These are phyloP conservation scores for Cybosia mesomella DNA, from an alignment of 2,888 invertebrate species.

Conservation along the genomic window DNA sequence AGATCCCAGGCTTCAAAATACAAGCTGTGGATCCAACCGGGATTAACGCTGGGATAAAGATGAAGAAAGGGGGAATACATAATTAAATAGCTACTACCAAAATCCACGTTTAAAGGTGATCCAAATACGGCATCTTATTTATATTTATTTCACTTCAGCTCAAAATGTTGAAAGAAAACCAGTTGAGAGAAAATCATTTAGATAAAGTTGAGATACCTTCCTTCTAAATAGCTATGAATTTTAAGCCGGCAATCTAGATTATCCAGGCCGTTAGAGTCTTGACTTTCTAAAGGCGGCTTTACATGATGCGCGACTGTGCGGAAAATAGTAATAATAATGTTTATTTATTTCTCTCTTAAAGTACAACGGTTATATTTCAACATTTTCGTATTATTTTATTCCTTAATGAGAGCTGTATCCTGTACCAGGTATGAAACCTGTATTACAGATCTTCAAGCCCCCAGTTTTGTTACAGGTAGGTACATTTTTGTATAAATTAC, in stretches of 20 bases:
- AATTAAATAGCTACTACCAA: background rate
- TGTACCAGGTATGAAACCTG: no score
- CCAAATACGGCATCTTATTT: background rate
- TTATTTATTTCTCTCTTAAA: no score
- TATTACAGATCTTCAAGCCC: no score
- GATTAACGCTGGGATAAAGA: background rate
- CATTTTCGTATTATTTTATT: no score
- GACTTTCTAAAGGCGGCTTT: background rate
- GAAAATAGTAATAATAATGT: no score
- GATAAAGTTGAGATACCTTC: background rate
- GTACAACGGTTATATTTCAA: no score
- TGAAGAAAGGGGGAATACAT: background rate
- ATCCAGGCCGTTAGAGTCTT: background rate
- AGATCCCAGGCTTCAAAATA: no score
- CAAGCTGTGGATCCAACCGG: no score
- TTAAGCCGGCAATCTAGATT: background rate
- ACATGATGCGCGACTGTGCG: background rate
- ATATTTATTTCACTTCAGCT: background rate
- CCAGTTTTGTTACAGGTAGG: background rate
- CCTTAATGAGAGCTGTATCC: no score
- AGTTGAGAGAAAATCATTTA: background rate
- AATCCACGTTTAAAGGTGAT: background rate
- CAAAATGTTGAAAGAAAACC: background rate
- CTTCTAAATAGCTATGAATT: conserved; percentile 6
- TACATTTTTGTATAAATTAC: no score